phyloP scores from a whole-genome alignment of 2,888 invertebrate species.

The Hetaerina titia region DNA sequence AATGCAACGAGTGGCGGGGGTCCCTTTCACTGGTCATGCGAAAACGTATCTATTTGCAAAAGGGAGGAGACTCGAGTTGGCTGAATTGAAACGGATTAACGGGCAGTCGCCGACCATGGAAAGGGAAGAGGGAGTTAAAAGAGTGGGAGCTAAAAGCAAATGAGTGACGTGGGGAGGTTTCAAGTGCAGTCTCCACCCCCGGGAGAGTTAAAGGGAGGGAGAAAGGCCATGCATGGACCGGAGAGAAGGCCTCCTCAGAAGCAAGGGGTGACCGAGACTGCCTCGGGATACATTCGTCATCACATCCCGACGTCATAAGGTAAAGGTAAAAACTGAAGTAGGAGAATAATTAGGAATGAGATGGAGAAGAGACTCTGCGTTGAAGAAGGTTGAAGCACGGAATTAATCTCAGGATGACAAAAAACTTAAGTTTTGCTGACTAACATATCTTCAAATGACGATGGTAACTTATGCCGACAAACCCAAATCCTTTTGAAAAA shows the following conservation, averaged over 20 bases:
- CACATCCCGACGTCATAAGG: not conserved
- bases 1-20: too few relatives aligned
- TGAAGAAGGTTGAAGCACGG: not conserved
- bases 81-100: not conserved
- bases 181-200: not conserved
- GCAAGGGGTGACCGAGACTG: not conserved
- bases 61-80: not conserved
- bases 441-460: not conserved
- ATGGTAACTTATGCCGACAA: too few relatives aligned
- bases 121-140: not conserved
- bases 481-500: too few relatives aligned
- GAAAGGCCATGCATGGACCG: not conserved
- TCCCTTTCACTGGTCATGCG: too few relatives aligned
- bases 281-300: not conserved
- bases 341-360: not conserved
- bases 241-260: not conserved
- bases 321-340: not conserved
- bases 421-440: not conserved
- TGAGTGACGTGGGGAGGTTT: not conserved
- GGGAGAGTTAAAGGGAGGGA: not conserved
- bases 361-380: not conserved
- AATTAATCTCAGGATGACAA: not conserved
- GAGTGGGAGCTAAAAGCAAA: not conserved
- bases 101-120: not conserved
- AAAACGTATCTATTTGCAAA: too few relatives aligned